A percentile compares a stretch with the other conserved stretches of the same genome.
These are phyloP conservation scores for Sebastes trivittatus DNA, from an alignment of 2,797 vertebrate genomes.

Conservation along the genomic window DNA sequence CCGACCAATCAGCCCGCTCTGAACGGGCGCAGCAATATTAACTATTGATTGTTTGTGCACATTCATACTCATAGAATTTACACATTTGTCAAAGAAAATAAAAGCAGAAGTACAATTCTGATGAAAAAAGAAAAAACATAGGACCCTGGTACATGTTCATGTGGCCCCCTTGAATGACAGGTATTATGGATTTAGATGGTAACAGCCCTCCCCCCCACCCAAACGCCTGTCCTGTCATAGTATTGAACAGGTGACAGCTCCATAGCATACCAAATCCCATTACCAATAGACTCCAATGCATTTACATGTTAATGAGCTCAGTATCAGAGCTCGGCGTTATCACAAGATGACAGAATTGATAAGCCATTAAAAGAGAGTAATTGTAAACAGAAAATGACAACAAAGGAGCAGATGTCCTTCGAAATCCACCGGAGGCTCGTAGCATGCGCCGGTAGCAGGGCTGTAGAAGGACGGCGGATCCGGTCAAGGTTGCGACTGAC, in stretches of 20 bases:
- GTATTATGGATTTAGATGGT: not conserved
- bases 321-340: constrained; percentile 70
- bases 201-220: too few relatives aligned
- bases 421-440: not conserved
- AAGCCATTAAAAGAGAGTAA: constrained; percentile 58
- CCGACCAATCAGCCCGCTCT: too few relatives aligned
- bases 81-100: not conserved
- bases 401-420: constrained; percentile 18
- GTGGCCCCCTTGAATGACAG: not conserved
- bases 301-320: constrained; percentile 74
- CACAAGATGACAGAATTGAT: constrained; percentile 72
- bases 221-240: not conserved
- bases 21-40: too few relatives aligned
- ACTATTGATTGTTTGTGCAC: not conserved
- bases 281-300: constrained; percentile 57
- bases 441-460: not conserved
- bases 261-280: constrained; percentile 51
- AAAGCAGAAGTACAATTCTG: too few relatives aligned
- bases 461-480: not conserved
- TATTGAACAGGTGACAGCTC: constrained; percentile 45
- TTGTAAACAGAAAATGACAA: constrained; percentile 54
- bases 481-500: not conserved
- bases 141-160: not conserved
- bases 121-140: not conserved
- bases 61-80: not conserved